Percentiles rank a stretch among this genome's conserved stretches.
phyloP scores from a whole-genome alignment of 1,140 invertebrate species.

The Diorhabda elongata region DNA sequence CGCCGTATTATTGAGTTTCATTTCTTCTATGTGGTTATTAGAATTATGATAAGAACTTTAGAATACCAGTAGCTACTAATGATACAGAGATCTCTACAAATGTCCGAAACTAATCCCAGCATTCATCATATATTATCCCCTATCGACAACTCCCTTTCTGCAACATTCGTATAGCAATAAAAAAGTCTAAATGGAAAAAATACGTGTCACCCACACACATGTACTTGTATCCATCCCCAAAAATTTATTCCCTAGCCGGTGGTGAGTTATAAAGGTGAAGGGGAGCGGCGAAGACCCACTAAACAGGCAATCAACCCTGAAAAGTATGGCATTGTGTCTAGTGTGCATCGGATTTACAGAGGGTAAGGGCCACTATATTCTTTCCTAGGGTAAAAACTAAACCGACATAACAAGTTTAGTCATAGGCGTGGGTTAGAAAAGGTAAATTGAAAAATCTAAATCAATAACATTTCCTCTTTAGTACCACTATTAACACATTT shows the following conservation, averaged over 20 bases:
- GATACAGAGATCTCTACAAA: neutral
- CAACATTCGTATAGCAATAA: neutral
- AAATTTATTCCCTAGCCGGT: neutral
- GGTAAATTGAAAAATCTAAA: too few species aligned
- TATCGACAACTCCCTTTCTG: neutral
- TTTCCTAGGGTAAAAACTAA: neutral
- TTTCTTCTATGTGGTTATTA: too few species aligned
- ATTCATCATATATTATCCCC: neutral
- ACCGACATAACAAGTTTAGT: neutral
- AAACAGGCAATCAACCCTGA: constrained; percentile 1
- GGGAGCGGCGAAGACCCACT: neutral
- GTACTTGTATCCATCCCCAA: neutral
- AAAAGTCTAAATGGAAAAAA: neutral
- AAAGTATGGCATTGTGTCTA: constrained; percentile 2
- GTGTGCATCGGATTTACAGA: neutral
- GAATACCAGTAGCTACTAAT: too few species aligned
- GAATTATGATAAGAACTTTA: too few species aligned
- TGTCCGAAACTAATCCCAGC: neutral
- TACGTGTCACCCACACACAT: constrained; percentile 1
- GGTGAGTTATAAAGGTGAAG: neutral
- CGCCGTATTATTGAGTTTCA: too few species aligned
- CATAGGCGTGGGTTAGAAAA: neutral
- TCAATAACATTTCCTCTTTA: too few species aligned
- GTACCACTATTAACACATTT: too few species aligned
- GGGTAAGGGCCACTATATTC: neutral